phyloP scores from a whole-genome alignment of 1,140 invertebrate genomes.

The Archegozetes longisetosus region DNA sequence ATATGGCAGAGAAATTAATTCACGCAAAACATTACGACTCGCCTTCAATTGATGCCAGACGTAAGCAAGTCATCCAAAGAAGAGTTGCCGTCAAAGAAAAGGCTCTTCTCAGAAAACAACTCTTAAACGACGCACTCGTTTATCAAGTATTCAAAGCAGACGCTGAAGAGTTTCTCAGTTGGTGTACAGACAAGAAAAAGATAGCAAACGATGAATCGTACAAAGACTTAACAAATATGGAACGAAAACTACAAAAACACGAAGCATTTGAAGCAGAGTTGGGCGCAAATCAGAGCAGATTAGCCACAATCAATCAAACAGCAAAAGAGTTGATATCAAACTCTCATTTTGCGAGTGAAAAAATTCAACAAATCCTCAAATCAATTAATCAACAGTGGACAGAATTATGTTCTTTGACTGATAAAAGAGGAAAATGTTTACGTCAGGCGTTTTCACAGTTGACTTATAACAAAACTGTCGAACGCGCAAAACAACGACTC shows the following conservation, averaged over 20 bases:
- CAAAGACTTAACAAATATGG: slow-evolving; percentile 73
- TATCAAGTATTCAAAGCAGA: slow-evolving; percentile 75
- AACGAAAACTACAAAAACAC: slow-evolving; percentile 88
- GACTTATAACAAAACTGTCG: slow-evolving; percentile 46
- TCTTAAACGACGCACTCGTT: slow-evolving; percentile 54
- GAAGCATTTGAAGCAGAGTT: slow-evolving; percentile 93
- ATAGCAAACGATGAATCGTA: slow-evolving; percentile 84
- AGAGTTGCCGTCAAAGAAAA: slow-evolving; percentile 53
- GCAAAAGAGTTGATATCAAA: slow-evolving; percentile 22
- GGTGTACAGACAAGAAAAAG: slow-evolving; percentile 83
- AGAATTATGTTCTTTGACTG: slow-evolving; percentile 44
- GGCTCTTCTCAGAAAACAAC: slow-evolving; percentile 49
- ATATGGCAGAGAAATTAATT: slow-evolving; percentile 68
- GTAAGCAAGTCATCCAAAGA: slow-evolving; percentile 53
- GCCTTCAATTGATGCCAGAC: slow-evolving; percentile 49
- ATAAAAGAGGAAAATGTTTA: slow-evolving; percentile 67
- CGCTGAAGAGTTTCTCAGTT: slow-evolving; percentile 53
- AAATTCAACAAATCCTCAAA: slow-evolving; percentile 45
- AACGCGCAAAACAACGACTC: slow-evolving; percentile 52
- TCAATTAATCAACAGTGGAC: slow-evolving; percentile 58
- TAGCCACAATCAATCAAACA: slow-evolving; percentile 62
- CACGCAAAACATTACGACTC: slow-evolving; percentile 63
- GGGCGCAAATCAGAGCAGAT: slow-evolving; percentile 70
- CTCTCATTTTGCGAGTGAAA: slow-evolving; percentile 47
- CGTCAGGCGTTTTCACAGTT: slow-evolving; percentile 60